These are phyloP conservation scores for Aphrocallistes beatrix DNA, from an alignment of 37 sponge, comb jelly and placozoan species.

Conservation along the genomic window DNA sequence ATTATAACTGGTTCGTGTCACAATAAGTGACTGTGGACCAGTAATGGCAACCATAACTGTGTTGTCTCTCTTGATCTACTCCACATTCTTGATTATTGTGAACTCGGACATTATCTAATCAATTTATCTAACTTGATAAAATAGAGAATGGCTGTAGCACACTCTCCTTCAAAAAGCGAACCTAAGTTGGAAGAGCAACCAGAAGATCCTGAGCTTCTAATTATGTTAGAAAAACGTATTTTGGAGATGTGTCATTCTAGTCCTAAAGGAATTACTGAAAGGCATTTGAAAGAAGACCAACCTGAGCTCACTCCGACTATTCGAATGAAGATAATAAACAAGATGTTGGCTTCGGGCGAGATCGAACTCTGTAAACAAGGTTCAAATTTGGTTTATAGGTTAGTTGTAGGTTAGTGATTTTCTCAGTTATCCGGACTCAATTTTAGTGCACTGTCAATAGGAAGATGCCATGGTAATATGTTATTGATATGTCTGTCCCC, in stretches of 20 bases:
- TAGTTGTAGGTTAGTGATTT: neutral
- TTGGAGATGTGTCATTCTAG: neutral
- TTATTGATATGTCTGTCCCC: too few species aligned
- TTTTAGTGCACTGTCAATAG: too few species aligned
- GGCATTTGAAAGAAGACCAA: neutral
- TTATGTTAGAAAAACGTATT: neutral
- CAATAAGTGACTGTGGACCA: too few species aligned
- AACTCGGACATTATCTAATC: too few species aligned
- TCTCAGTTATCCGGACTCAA: neutral
- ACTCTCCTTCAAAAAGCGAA: neutral
- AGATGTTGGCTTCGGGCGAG: neutral
- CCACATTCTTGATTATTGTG: too few species aligned
- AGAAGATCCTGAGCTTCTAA: neutral
- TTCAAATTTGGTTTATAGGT: neutral
- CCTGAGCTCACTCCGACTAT: neutral
- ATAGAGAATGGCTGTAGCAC: neutral
- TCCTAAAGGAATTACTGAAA: neutral
- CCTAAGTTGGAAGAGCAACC: neutral
- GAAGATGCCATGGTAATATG: too few species aligned
- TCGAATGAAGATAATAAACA: conserved; percentile 1
- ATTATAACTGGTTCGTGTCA: too few species aligned
- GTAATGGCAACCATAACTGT: too few species aligned
- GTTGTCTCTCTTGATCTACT: too few species aligned
- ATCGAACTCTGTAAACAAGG: neutral
- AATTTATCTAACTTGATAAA: too few species aligned